Conservation (phyloP, 2,797 vertebrate genomes). For the Natrix natrix region DNA sequence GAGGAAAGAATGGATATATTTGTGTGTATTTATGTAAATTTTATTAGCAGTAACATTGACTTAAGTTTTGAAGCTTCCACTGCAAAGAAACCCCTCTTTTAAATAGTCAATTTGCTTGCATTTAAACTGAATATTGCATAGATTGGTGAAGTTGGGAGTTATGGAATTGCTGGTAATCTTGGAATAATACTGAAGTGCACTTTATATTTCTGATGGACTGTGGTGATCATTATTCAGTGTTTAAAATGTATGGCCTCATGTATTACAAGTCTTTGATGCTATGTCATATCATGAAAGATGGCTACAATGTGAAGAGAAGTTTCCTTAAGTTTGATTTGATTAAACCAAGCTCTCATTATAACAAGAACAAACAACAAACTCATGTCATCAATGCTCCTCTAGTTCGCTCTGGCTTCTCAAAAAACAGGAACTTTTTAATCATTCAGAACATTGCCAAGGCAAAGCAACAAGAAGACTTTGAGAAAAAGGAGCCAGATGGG, state of each 20-base stretch:
- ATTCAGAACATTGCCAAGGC: not conserved
- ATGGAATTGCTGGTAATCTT: not conserved
- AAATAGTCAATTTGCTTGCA: not conserved
- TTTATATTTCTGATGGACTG: not conserved
- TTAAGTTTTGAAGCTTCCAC: not conserved
- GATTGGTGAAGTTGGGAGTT: not conserved
- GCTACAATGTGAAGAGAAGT: not conserved
- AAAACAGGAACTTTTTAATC: not conserved
- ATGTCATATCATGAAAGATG: not conserved
- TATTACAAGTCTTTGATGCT: not conserved
- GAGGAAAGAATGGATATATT: not conserved
- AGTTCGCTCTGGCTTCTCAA: not conserved
- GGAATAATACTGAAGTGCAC: not conserved
- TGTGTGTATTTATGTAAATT: not conserved
- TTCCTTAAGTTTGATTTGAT: not conserved
- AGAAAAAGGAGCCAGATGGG: not conserved
- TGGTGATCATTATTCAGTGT: not conserved
- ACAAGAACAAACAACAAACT: not conserved
- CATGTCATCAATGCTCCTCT: not conserved
- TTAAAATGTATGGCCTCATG: not conserved
- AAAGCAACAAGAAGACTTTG: not conserved
- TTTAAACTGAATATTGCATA: not conserved
- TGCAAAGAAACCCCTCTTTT: not conserved
- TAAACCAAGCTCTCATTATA: not conserved
- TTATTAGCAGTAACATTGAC: not conserved